Base-by-base conservation (phyloP, 2,888 invertebrate species). In the Drosophila melanosoma region DNA sequence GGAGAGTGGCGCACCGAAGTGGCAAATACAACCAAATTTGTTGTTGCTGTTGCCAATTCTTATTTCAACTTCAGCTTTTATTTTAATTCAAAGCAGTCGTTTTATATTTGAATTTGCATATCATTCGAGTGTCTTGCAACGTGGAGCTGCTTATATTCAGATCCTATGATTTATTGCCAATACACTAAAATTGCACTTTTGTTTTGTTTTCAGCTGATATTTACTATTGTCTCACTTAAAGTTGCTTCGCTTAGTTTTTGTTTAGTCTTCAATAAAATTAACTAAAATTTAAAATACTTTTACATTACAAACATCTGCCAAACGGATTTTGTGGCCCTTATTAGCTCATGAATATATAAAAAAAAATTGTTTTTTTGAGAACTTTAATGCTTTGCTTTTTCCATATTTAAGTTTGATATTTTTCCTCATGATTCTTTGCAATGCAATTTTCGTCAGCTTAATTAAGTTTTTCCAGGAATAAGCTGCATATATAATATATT, bases 31-130 rank as follows among this genome's bases (percentile, higher is more conserved):
- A 69, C 71, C 66, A 72, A 87, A 82, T 86, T 86, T 83, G 83
- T 82, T 83, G 81, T 81, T 83, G 83, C 87, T 88, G 88, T 75
- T 73, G 69, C 87, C 87, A 83, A 85, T 85, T 88, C 76, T 74
- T 77, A 77, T 87, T 78, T 78, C 79, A 76, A 61, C 67, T 70
- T 71, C 45, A 65, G 64, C 61, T 75, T 63, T 54, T 77, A 79
- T 86, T 84, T 84, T 71, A 81, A 86, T 83, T 81, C 83, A 76
- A 70, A 81, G 20, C 48, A 62, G 26, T 26, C 74, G 51, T 65
- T 62, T 69, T 88, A 83, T 83, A 83, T 86, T 79, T 84, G 80
- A 77, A 86, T 88, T 78, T 71, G 63, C 60, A 68, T 68, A 67
- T 62, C 66, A 42, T 49, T 62, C 20, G 45, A 68, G 49, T 45